Conservation (phyloP, 2,888 invertebrate genomes). For the Cheilosia urbana region DNA sequence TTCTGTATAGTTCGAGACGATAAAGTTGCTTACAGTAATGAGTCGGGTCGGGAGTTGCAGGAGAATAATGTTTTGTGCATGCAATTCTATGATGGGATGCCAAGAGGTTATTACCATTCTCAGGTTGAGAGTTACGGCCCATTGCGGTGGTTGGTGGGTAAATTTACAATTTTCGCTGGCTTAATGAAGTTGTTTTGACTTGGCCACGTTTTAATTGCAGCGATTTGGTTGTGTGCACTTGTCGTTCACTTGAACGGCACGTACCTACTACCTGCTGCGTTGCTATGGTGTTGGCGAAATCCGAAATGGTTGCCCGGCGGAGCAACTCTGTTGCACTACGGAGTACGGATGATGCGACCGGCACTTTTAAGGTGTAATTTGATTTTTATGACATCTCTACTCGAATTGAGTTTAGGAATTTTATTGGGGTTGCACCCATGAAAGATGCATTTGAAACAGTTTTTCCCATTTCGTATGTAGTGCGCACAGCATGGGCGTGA, state of each 20-base stretch:
- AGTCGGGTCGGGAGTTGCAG: slow-evolving; percentile 57
- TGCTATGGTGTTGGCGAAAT: slow-evolving; percentile 1
- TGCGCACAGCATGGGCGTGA: slow-evolving; percentile 29
- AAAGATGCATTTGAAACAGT: slow-evolving; percentile 46
- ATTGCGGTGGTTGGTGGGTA: slow-evolving; percentile 20
- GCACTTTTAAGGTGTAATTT: slow-evolving; percentile 64
- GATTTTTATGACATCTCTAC: slow-evolving; percentile 67
- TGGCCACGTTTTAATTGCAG: slow-evolving; percentile 72
- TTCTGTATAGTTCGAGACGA: slow-evolving; percentile 41
- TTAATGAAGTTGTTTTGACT: slow-evolving; percentile 68
- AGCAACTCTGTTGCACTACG: slow-evolving; percentile 59
- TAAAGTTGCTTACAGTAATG: slow-evolving; percentile 60
- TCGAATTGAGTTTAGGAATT: slow-evolving; percentile 49
- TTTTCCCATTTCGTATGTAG: slow-evolving; percentile 30
- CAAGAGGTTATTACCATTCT: slow-evolving; percentile 52
- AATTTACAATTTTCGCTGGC: slow-evolving; percentile 56
- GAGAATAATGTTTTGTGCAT: slow-evolving; percentile 45
- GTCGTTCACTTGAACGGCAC: slow-evolving; percentile 63
- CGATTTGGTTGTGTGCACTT: slow-evolving; percentile 61
- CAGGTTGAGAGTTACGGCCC: slow-evolving; percentile 56
- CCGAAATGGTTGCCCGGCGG: not conserved
- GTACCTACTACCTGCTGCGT: slow-evolving; percentile 44
- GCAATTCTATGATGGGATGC: slow-evolving; percentile 30
- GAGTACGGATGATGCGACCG: slow-evolving; percentile 28
- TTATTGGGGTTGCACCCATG: slow-evolving; percentile 30